phyloP scores from a whole-genome alignment of 2,888 invertebrate species.

The Tyria jacobaeae region DNA sequence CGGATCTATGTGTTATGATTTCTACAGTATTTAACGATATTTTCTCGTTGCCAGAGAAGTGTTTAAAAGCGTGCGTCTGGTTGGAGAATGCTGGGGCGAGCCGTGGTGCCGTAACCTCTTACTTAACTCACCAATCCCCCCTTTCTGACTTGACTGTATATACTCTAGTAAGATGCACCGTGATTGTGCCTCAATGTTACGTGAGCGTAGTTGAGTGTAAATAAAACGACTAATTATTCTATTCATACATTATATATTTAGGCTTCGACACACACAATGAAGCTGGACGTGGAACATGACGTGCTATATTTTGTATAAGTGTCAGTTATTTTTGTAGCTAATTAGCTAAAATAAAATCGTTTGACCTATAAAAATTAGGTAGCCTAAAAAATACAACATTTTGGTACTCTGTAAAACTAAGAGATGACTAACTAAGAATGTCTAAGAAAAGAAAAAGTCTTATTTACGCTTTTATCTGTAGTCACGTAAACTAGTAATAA shows the following conservation, averaged over 20 bases:
- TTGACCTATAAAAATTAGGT: not conserved
- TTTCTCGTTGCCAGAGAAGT: conserved; percentile 62
- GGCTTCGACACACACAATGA: conserved; percentile 34
- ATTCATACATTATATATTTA: conserved; percentile 44
- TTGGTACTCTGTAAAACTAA: too few species aligned
- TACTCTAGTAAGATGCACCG: conserved; percentile 40
- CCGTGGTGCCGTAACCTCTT: conserved; percentile 80
- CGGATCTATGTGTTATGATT: conserved; percentile 69
- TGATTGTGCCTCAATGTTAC: conserved; percentile 53
- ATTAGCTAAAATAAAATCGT: not conserved
- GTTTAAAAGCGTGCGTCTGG: conserved; percentile 64
- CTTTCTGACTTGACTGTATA: conserved; percentile 48
- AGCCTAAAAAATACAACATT: not conserved
- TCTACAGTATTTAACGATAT: conserved; percentile 62
- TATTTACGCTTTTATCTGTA: too few species aligned
- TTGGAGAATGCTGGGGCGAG: conserved; percentile 71
- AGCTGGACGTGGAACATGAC: conserved; percentile 36
- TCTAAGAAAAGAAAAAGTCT: too few species aligned
- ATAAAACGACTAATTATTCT: conserved; percentile 51
- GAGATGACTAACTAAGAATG: too few species aligned
- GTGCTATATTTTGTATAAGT: not conserved
- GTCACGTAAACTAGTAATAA: not conserved
- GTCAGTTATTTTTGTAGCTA: not conserved
- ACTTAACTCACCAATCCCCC: conserved; percentile 75
- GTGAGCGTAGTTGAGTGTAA: conserved; percentile 49